Percentiles rank a stretch among this genome's conserved stretches.
Evolutionary conservation across 2,888 invertebrate genomes (phyloP).

Genomic region (Acanthosepion lycidas): DNA sequence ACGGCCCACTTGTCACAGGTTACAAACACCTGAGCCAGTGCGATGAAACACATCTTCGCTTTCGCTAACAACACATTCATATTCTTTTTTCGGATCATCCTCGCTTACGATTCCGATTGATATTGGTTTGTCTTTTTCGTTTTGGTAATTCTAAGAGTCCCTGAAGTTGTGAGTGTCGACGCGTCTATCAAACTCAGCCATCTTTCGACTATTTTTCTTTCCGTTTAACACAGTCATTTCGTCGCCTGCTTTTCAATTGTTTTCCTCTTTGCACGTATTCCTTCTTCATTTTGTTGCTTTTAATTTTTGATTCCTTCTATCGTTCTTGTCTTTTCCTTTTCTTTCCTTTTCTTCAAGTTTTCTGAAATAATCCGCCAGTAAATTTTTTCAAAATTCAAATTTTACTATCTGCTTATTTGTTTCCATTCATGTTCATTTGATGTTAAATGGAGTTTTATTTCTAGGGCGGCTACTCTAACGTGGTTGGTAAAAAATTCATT

Average conservation of each 20-base stretch:
- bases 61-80: no score
- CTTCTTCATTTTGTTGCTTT: background rate
- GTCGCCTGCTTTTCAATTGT: background rate
- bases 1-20: constrained; percentile 9
- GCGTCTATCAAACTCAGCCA: background rate
- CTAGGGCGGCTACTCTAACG: no score
- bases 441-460: no score
- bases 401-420: no score
- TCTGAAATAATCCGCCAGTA: no score
- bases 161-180: background rate
- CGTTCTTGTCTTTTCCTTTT: background rate
- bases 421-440: no score
- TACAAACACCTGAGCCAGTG: background rate
- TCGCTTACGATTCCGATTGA: background rate
- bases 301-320: background rate
- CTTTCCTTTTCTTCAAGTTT: background rate
- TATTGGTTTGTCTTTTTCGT: background rate
- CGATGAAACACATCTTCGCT: background rate
- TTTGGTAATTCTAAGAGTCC: background rate
- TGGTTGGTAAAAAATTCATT: no score
- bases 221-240: background rate
- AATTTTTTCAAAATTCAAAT: no score
- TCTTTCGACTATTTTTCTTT: background rate
- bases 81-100: background rate
- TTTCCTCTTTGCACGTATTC: background rate